Evolutionary conservation across 2,888 invertebrate genomes (phyloP).

Genomic region (Drosophila yooni): DNA sequence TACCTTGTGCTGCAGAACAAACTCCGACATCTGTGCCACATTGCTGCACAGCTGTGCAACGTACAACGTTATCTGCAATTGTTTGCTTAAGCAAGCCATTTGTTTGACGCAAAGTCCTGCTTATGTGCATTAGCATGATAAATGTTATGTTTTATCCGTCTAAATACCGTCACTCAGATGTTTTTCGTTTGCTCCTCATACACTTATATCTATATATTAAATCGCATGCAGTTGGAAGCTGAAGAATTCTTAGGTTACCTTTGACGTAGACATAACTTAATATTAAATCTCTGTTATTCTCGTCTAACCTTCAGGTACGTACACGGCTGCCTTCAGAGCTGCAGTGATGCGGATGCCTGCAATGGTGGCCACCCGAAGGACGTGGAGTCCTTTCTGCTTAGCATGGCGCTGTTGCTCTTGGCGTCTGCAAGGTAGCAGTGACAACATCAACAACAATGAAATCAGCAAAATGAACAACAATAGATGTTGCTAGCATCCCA

Average conservation of each 20-base stretch:
- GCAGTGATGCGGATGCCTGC: conserved; percentile 96
- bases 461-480: conserved; percentile 15
- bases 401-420: conserved; percentile 46
- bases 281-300: conserved; percentile 35
- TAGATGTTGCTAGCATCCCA: conserved; percentile 17
- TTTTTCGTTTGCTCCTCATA: background rate
- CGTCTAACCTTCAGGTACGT: conserved; percentile 88
- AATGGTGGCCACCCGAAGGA: conserved; percentile 85
- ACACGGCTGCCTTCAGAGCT: conserved; percentile 96
- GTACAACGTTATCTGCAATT: conserved; percentile 13
- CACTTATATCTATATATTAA: conserved; percentile 14
- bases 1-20: background rate
- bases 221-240: conserved; percentile 21
- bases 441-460: conserved; percentile 32
- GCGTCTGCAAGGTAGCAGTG: conserved; percentile 65
- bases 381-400: conserved; percentile 52
- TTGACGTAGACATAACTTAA: conserved; percentile 52
- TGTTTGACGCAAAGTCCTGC: background rate
- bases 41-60: conserved; percentile 2
- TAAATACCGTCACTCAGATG: background rate
- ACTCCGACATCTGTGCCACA: background rate
- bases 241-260: conserved; percentile 43
- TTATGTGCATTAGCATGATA: conserved; percentile 6
- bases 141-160: conserved; percentile 9
- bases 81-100: conserved; percentile 11